A percentile compares a stretch with the other conserved stretches of the same genome.
Evolutionary conservation across 2,888 invertebrate genomes (phyloP).

Genomic region (Cloeon dipterum): DNA sequence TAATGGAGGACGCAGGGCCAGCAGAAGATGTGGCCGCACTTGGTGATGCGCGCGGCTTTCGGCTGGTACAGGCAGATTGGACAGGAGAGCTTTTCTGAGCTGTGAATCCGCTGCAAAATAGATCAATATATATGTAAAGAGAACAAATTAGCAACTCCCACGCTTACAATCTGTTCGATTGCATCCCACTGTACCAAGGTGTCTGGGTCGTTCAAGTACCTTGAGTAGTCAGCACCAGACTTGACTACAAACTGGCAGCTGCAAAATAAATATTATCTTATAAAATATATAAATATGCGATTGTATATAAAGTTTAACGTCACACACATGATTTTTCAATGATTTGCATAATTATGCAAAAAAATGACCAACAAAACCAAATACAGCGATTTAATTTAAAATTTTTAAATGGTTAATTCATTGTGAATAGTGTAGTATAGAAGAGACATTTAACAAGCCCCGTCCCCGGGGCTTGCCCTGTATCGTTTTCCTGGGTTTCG

Average conservation of each 20-base stretch:
- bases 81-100: slow-evolving; percentile 46
- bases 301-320: too few relatives aligned
- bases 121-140: slow-evolving; percentile 4
- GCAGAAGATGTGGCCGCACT: slow-evolving; percentile 90
- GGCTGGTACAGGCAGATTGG: slow-evolving; percentile 83
- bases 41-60: slow-evolving; percentile 71
- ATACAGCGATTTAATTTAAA: too few relatives aligned
- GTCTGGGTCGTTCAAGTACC: slow-evolving; percentile 65
- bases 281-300: too few relatives aligned
- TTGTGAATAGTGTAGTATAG: too few relatives aligned
- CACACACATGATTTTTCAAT: too few relatives aligned
- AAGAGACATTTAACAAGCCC: too few relatives aligned
- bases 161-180: slow-evolving; percentile 77
- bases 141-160: too few relatives aligned
- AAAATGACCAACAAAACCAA: too few relatives aligned
- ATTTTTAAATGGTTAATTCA: too few relatives aligned
- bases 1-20: slow-evolving; percentile 92
- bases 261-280: slow-evolving; percentile 11
- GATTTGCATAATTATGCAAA: too few relatives aligned
- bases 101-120: slow-evolving; percentile 34
- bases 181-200: slow-evolving; percentile 73
- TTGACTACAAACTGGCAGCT: slow-evolving; percentile 93
- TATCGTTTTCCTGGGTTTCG: too few relatives aligned
- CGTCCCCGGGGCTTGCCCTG: too few relatives aligned
- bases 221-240: slow-evolving; percentile 51